Base-by-base conservation (phyloP, 2,888 invertebrate genomes). In the Amphipyra tragopoginis region DNA sequence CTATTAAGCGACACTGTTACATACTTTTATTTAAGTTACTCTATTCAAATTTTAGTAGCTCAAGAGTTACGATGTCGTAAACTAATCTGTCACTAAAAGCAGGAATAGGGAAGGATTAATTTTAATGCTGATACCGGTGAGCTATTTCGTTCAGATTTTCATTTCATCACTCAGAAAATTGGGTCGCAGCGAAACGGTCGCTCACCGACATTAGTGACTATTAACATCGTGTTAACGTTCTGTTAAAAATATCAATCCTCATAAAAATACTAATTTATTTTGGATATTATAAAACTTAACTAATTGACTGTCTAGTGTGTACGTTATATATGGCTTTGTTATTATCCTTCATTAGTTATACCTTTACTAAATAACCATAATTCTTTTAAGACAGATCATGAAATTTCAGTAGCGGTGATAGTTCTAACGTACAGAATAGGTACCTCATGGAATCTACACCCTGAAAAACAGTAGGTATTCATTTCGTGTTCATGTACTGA, bases 151-250 rank as follows among this genome's bases (percentile, higher is more conserved):
- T 79, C 71, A 71, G 71, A 82, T 83, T 75, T 79, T 75, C 81
- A 82, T 87, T 88, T 85, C 86, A 84, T 85, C 87, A 86, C 82
- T 83, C 79, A 82, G 72, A 65, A 77, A 91, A 88, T 85, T 86
- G 69, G 90, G 90, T 87, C 88, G 88, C 67, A 67, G 71, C 80
- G 78, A 79, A 84, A 86, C 86, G 82, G 79, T 76, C 77, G 70
- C 55, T 14, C 48, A 51, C 62, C 80, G 76, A 82, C 85, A 90
- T 89, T 90, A 89, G 84, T 77, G 80, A 81, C 93, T 90, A 93
- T 93, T 93, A 93, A 89, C 88, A 84, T 78, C 84, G 79, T 89
- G 88, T 92, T 89, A 90, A 88, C 84, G 86, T 81, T 80, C 75
- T 71, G 83, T 84, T 87, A 84, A 86, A 88, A 88, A 88, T 87